Base-by-base conservation (phyloP, 2,888 invertebrate genomes). In the Macaria notata region DNA sequence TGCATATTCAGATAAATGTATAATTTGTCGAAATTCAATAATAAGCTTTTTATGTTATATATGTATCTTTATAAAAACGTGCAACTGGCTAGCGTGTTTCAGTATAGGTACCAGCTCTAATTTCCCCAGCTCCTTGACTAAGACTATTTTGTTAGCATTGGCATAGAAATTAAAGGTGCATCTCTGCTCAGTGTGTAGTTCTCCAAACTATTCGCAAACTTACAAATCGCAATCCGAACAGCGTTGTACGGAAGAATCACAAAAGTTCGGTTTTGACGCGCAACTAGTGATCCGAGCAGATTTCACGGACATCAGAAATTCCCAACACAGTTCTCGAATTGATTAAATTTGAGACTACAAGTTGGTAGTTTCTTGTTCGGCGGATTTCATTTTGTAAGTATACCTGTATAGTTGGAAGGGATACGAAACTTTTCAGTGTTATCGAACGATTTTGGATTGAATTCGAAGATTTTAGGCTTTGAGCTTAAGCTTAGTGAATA, bases 121-220 rank as follows among this genome's bases (percentile, higher is more conserved):
- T 8, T 33, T 7, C 47, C 9, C 7, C 9, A 29, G 31, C 41
- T 9, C 38, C 5, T 9, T 4, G 9, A 8, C 19, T 19, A 19
- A 19, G 19, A 19, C 19, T 19, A 19, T 19, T 19, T 30, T 63
- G 54, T 41, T 36, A 7, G 33, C 33, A 36, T 36, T 6, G 4
- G 33, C 7, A 36, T 36, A 36, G 33, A 36, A 36, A 4, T 7
- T n/a, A 1, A 36, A 36, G 1, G 2, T 36, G 33, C 33, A 36
- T 36, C 33, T 36, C 33, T 36, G 33, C 33, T 36, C 33, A 36
- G 7, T 7, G 7, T 36, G 33, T 36, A 36, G 33, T 63, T 63
- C 62, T 56, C 41, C 36, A 56, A 64, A 59, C 58, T 63, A 65
- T 62, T 59, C 56, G 49, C 50, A 52, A 63, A 62, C 59, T 61